Conservation (phyloP, 2,888 invertebrate species). For the Temnothorax unifasciatus region DNA sequence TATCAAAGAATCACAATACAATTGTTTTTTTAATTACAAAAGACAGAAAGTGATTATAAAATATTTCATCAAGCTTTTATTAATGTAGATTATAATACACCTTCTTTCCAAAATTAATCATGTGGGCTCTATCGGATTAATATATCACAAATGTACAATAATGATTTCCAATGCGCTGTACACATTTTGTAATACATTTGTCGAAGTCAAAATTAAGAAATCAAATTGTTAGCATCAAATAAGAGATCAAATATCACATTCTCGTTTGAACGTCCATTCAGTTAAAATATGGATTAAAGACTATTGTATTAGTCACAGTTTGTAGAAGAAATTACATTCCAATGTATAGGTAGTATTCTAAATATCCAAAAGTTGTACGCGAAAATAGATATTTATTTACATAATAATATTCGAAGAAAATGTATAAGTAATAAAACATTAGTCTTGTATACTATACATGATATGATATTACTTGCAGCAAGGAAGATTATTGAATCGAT, state of each 20-base stretch:
- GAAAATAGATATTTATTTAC: slow-evolving; percentile 24
- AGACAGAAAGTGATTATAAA: background rate
- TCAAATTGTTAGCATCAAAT: slow-evolving; percentile 38
- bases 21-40: background rate
- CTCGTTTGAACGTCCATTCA: background rate
- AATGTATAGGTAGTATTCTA: background rate
- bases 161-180: slow-evolving; percentile 23
- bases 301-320: background rate
- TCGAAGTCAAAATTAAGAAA: slow-evolving; percentile 9
- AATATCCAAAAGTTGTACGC: background rate
- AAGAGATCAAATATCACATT: slow-evolving; percentile 19
- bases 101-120: background rate
- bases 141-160: slow-evolving; percentile 21
- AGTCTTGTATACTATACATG: slow-evolving; percentile 6
- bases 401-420: background rate
- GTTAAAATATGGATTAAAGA: slow-evolving; percentile 4
- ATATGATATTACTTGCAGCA: background rate
- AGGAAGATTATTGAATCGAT: background rate
- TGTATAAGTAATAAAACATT: slow-evolving; percentile 11
- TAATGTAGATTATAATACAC: background rate
- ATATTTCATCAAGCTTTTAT: slow-evolving; percentile 13
- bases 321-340: background rate
- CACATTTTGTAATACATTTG: slow-evolving; percentile 15
- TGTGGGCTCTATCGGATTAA: slow-evolving; percentile 15
- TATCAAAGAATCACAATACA: background rate